Evolutionary conservation across 2,888 invertebrate genomes (phyloP).

Genomic region (Macropis europaea): DNA sequence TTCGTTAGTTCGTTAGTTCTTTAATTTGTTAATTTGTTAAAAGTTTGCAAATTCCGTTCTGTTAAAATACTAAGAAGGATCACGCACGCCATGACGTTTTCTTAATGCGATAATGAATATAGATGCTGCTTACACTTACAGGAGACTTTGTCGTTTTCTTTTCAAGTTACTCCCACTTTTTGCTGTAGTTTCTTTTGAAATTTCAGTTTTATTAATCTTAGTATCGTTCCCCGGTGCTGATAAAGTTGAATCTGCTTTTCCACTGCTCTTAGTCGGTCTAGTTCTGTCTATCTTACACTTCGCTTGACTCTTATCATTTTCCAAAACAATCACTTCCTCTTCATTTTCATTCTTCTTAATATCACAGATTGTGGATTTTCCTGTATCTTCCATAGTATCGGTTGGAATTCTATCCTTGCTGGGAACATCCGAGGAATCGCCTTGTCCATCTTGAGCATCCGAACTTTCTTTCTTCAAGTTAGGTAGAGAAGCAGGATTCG

Average conservation of each 20-base stretch:
- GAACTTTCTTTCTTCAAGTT: conserved; percentile 1
- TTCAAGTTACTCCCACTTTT: conserved; percentile 53
- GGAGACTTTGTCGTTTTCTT: conserved; percentile 67
- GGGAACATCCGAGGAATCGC: not conserved
- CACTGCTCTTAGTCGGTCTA: conserved; percentile 4
- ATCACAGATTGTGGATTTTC: not conserved
- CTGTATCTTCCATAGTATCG: not conserved
- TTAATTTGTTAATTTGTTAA: not conserved
- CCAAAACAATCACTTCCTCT: conserved; percentile 18
- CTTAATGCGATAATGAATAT: not conserved
- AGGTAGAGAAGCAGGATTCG: not conserved
- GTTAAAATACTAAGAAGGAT: conserved; percentile 2
- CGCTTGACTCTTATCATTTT: not conserved
- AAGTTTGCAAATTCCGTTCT: not conserved
- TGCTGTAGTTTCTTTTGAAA: conserved; percentile 17
- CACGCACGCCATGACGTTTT: not conserved
- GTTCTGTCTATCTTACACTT: conserved; percentile 3
- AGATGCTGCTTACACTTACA: conserved; percentile 54
- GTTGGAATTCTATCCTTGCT: not conserved
- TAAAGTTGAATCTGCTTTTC: not conserved
- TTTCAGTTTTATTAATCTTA: conserved; percentile 21
- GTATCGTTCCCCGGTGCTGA: conserved; percentile 5
- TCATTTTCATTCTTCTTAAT: not conserved
- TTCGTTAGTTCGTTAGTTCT: not conserved
- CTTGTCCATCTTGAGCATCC: not conserved